Evolutionary conservation across 2,888 invertebrate species (phyloP).

Genomic region (Ceriagrion tenellum): DNA sequence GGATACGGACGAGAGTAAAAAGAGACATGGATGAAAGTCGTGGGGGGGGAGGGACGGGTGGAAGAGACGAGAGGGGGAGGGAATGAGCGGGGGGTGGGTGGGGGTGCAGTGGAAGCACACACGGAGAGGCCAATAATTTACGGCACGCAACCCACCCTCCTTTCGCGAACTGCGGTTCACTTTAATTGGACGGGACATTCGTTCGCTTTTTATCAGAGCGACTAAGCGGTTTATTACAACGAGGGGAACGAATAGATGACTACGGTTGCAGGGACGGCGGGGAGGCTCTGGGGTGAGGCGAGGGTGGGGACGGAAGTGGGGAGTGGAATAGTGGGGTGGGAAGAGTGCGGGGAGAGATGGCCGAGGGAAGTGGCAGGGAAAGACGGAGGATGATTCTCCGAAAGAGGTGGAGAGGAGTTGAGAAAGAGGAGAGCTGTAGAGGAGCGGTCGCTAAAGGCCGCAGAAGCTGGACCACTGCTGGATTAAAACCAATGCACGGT

Average conservation of each 20-base stretch:
- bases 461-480: not conserved
- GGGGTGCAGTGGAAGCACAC: not conserved
- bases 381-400: not conserved
- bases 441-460: not conserved
- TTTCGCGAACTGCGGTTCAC: constrained; percentile 63
- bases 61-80: not conserved
- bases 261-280: constrained; percentile 51
- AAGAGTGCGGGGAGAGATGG: not conserved
- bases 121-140: constrained; percentile 50
- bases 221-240: constrained; percentile 66
- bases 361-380: not conserved
- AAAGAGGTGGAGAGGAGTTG: not conserved
- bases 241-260: constrained; percentile 62
- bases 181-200: constrained; percentile 64
- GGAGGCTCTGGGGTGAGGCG: not conserved
- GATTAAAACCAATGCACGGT: not conserved
- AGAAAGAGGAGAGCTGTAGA: not conserved
- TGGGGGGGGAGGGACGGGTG: too few relatives aligned
- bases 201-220: constrained; percentile 64
- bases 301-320: not conserved
- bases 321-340: not conserved
- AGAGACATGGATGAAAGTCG: not conserved
- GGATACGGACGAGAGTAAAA: too few relatives aligned
- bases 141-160: constrained; percentile 63
- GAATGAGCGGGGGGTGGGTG: not conserved